Percentiles rank a stretch among this genome's conserved stretches.
Conservation (phyloP, 2,113 vertebrate genomes). For the Eleginops maclovinus region DNA sequence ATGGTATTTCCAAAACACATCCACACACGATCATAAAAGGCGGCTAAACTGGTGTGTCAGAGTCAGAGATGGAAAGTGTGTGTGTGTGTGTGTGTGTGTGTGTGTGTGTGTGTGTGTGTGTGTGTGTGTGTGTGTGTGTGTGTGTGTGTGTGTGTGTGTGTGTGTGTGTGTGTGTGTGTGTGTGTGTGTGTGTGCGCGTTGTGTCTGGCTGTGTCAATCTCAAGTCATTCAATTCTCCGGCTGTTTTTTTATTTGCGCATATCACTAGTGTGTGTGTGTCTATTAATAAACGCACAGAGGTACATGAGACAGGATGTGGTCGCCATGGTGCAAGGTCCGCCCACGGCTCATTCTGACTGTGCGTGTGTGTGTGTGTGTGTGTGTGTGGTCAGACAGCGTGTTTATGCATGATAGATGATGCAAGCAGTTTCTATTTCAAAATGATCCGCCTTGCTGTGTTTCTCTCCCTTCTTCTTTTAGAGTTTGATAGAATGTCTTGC, state of each 20-base stretch:
- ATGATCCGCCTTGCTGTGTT: not conserved
- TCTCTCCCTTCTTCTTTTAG: not conserved
- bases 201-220: conserved; percentile 33
- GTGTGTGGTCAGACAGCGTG: conserved; percentile 58
- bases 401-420: conserved; percentile 54
- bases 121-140: conserved; percentile 14
- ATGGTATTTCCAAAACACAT: conserved; percentile 44
- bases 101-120: not conserved
- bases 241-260: conserved; percentile 44
- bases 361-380: conserved; percentile 28
- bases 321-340: conserved; percentile 78
- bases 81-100: conserved; percentile 18
- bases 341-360: conserved; percentile 68
- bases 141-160: conserved; percentile 15
- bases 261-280: conserved; percentile 51
- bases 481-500: not conserved
- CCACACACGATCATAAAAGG: conserved; percentile 3
- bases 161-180: conserved; percentile 17
- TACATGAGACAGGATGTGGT: conserved; percentile 81
- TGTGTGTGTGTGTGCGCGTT: conserved; percentile 16
- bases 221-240: conserved; percentile 33
- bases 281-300: conserved; percentile 76
- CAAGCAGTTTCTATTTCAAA: conserved; percentile 50
- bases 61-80: not conserved
- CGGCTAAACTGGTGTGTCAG: conserved; percentile 9